Evolutionary conservation across 2,797 vertebrate genomes (phyloP).

Genomic region (Malurus leucopterus): DNA sequence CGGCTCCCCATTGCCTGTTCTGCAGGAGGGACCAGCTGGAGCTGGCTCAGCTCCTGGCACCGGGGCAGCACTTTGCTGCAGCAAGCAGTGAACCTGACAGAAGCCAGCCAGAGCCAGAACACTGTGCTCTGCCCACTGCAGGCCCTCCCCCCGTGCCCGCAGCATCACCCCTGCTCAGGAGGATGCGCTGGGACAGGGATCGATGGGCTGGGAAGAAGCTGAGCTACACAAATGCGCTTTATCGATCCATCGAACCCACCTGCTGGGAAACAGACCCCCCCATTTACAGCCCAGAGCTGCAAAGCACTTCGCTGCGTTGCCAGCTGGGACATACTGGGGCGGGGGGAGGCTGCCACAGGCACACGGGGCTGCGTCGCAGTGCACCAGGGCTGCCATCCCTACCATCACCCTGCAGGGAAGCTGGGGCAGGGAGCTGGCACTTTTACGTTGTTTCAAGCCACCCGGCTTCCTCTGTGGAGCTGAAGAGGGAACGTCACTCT

Average conservation of each 20-base stretch:
- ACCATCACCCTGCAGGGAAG: rapidly evolving
- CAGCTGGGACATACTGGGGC: rapidly evolving
- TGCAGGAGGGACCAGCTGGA: rapidly evolving
- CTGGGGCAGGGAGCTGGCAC: not conserved
- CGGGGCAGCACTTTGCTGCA: not conserved
- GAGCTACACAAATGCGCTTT: constrained; percentile 15
- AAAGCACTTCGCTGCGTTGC: not conserved
- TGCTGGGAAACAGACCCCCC: not conserved
- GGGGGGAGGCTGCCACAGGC: not conserved
- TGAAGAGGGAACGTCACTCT: rapidly evolving
- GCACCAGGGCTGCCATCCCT: not conserved
- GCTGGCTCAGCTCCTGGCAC: not conserved
- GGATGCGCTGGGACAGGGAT: not conserved
- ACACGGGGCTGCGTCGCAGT: rapidly evolving
- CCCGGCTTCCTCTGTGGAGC: rapidly evolving
- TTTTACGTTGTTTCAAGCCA: rapidly evolving
- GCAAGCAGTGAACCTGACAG: not conserved
- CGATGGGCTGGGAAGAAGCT: not conserved
- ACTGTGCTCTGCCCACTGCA: not conserved
- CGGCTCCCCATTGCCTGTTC: rapidly evolving
- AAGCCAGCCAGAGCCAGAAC: rapidly evolving
- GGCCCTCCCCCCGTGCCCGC: not conserved
- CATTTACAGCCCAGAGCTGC: not conserved
- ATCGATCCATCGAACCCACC: not conserved
- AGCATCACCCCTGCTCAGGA: not conserved